Conservation (phyloP, 2,113 vertebrate genomes). For the Butorides virescens region DNA sequence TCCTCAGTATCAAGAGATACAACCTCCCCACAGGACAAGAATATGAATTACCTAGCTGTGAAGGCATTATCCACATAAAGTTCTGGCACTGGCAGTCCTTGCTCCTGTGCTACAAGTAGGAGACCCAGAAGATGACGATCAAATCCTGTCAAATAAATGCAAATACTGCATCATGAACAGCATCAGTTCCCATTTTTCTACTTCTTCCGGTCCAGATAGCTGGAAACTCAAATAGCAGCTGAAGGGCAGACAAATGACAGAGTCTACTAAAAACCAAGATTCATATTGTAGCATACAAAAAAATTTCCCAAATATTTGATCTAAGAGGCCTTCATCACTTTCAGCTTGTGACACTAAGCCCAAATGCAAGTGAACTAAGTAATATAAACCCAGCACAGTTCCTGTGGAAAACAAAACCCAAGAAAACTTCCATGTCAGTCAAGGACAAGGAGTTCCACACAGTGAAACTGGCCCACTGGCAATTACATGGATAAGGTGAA, state of each 20-base stretch:
- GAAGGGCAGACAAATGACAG: background rate
- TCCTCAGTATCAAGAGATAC: background rate
- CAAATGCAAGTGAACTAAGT: background rate
- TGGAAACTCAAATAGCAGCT: background rate
- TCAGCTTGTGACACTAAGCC: background rate
- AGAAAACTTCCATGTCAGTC: background rate
- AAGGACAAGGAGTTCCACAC: background rate
- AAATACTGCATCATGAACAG: background rate
- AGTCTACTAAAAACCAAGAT: background rate
- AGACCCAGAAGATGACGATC: slow-evolving; percentile 94
- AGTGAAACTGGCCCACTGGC: background rate
- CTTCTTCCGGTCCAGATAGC: background rate
- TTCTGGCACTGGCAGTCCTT: slow-evolving; percentile 84
- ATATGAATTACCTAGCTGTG: slow-evolving; percentile 78
- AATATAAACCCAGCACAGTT: background rate
- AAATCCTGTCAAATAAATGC: slow-evolving; percentile 81
- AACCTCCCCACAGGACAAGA: background rate
- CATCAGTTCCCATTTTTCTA: background rate
- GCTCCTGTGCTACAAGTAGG: slow-evolving; percentile 86
- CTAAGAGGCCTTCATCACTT: background rate
- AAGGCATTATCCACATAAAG: slow-evolving; percentile 89
- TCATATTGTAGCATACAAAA: background rate
- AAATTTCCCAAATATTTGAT: background rate
- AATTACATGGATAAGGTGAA: background rate
- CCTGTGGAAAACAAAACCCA: background rate